Base-by-base conservation (phyloP, 92 coral and sea anemone genomes). In the Heliopora coerulea region DNA sequence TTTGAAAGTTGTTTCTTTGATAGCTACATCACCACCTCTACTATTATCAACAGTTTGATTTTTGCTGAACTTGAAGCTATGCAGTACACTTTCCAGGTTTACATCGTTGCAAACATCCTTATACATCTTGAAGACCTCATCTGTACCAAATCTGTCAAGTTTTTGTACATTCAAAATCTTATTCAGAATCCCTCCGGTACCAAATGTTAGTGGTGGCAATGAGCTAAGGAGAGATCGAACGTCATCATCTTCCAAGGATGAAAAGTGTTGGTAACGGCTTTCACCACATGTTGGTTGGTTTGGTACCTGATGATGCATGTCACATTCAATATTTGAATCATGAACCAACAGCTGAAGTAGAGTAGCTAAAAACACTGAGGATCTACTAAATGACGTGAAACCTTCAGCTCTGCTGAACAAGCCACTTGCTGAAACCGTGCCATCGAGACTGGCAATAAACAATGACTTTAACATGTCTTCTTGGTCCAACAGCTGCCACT, bases 101-200 rank as follows among this genome's bases (percentile, higher is more conserved):
- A 2, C 52, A 46, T 46, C 15, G 15, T 46, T 46, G n/a, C 52
- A 46, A 7, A 56, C 61, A 7, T 84, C 62, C 46, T 63, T 40
- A 62, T 90, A 88, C 28, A 88, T 62, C 26, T 67, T 56, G 70
- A 65, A 65, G 56, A 91, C 75, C 13, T 85, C 88, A 37, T 95
- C 96, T 31, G 91, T 78, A 72, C 91, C 96, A 3, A 88, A 37
- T 24, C 79, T 84, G 63, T 95, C 99, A 57, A 95, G 68, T 64
- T 65, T 82, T 75, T 95, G 99, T 11, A 90, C 75, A 18, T 80
- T 77, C 42, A 79, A 63, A 42, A 95, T 83, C 15, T 80, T 74
- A 21, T 73, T 75, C 41, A 95, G 65, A 28, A 95, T 91, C 14
- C 99, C 99, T 18, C 90, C 89, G 48, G 44, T 73, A 24, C 90